Evolutionary conservation across 2,888 invertebrate species (phyloP).

Genomic region (Cheiracanthium punctorium): DNA sequence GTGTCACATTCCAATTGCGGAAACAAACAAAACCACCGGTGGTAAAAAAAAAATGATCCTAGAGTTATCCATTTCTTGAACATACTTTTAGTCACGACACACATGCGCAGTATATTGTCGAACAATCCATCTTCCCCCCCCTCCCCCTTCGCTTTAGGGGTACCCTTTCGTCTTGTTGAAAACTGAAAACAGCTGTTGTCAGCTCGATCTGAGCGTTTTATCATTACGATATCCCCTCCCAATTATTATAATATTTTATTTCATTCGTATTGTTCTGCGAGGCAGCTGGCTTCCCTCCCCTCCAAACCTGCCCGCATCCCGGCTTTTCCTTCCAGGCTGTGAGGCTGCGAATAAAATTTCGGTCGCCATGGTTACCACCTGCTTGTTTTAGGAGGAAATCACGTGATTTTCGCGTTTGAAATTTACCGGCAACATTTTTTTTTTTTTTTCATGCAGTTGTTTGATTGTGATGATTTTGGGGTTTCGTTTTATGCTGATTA

Average conservation of each 20-base stretch:
- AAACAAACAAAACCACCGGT: too few species aligned
- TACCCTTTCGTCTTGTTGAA: not conserved
- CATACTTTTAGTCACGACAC: too few species aligned
- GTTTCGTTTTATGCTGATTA: too few species aligned
- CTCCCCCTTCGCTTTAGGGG: not conserved
- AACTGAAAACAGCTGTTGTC: constrained; percentile 33
- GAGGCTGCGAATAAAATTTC: not conserved
- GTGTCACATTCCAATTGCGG: too few species aligned
- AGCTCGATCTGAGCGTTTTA: not conserved
- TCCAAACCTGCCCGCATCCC: not conserved
- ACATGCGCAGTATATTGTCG: too few species aligned
- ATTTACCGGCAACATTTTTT: not conserved
- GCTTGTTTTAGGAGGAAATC: constrained; percentile 5
- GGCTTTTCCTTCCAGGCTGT: too few species aligned
- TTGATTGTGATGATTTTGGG: too few species aligned
- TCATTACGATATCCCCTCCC: not conserved
- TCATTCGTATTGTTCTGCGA: not conserved
- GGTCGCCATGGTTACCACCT: constrained; percentile 53
- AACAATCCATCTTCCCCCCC: too few species aligned
- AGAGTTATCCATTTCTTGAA: too few species aligned
- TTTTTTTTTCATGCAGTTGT: too few species aligned
- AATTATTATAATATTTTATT: not conserved
- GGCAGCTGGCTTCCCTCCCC: not conserved
- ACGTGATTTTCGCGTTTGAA: not conserved
- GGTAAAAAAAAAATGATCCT: too few species aligned